Evolutionary conservation across 2,797 vertebrate species (phyloP).

Genomic region (Phrynocephalus forsythii): DNA sequence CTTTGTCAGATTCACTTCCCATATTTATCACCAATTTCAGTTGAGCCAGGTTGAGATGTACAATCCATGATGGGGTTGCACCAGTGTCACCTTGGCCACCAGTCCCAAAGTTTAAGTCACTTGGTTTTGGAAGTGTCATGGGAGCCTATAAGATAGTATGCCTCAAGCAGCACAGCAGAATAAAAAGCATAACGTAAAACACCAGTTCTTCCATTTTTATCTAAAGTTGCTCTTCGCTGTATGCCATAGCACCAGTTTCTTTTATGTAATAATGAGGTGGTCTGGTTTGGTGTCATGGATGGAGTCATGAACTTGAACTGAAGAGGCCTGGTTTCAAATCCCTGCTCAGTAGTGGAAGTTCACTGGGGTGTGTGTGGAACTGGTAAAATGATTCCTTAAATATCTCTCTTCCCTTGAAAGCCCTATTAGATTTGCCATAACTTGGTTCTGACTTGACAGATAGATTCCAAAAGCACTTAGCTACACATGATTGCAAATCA

Average conservation of each 20-base stretch:
- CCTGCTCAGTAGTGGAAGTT: too few relatives aligned
- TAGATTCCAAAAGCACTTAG: constrained; percentile 10
- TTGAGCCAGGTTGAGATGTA: not conserved
- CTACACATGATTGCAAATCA: constrained; percentile 10
- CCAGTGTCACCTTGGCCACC: not conserved
- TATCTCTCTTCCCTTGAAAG: too few relatives aligned
- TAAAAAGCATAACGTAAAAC: not conserved
- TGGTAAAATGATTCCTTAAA: too few relatives aligned
- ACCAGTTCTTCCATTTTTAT: constrained; percentile 3
- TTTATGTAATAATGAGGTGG: not conserved
- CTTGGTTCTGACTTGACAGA: too few relatives aligned
- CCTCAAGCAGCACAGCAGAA: not conserved
- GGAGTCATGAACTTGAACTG: not conserved
- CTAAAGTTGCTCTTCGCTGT: not conserved
- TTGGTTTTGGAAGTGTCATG: not conserved
- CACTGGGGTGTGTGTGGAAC: too few relatives aligned
- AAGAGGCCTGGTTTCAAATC: too few relatives aligned
- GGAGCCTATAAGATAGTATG: not conserved
- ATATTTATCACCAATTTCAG: not conserved
- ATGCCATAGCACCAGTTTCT: not conserved
- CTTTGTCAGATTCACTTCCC: not conserved
- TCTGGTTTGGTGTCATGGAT: too few relatives aligned
- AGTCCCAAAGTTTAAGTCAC: not conserved
- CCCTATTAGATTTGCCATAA: too few relatives aligned
- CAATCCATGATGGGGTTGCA: not conserved